A percentile compares a stretch with the other conserved stretches of the same genome.
Conservation (phyloP, 2,888 invertebrate genomes). For the Prionchulus punctatus region DNA sequence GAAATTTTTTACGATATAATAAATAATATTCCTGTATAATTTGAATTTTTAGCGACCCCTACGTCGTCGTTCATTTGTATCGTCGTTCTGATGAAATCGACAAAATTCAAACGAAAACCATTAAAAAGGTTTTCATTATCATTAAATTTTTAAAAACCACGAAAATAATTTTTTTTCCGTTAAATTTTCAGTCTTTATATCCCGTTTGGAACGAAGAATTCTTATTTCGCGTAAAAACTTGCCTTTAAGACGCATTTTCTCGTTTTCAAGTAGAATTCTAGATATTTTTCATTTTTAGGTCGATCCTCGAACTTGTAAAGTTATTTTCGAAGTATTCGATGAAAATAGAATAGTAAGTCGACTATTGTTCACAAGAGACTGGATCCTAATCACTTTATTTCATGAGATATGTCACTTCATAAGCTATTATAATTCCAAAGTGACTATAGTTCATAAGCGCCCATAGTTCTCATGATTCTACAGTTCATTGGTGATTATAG, state of each 20-base stretch:
- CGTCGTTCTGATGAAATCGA: conserved; percentile 56
- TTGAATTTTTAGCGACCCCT: conserved; percentile 98
- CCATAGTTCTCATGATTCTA: no score
- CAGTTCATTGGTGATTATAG: conserved; percentile 1
- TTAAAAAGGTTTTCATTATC: conserved; percentile 83
- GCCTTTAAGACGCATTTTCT: conserved; percentile 13
- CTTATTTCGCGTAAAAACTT: conserved; percentile 59
- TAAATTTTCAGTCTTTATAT: conserved; percentile 63
- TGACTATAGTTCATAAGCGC: no score
- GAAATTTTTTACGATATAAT: background rate
- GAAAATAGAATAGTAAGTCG: conserved; percentile 60
- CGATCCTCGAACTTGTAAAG: conserved; percentile 73
- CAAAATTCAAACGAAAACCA: conserved; percentile 82
- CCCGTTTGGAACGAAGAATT: conserved; percentile 96
- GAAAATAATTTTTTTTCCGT: conserved; percentile 1
- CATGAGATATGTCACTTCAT: no score
- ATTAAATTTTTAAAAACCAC: no score
- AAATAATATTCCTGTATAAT: conserved; percentile 22
- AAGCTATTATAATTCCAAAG: no score
- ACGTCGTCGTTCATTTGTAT: conserved; percentile 70
- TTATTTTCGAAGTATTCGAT: conserved; percentile 90
- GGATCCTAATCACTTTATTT: no score
- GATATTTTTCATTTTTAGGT: conserved; percentile 44
- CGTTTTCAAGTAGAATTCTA: background rate
- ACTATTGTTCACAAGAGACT: no score